Evolutionary conservation across 2,888 invertebrate species (phyloP).

Genomic region (Tetranychus piercei): DNA sequence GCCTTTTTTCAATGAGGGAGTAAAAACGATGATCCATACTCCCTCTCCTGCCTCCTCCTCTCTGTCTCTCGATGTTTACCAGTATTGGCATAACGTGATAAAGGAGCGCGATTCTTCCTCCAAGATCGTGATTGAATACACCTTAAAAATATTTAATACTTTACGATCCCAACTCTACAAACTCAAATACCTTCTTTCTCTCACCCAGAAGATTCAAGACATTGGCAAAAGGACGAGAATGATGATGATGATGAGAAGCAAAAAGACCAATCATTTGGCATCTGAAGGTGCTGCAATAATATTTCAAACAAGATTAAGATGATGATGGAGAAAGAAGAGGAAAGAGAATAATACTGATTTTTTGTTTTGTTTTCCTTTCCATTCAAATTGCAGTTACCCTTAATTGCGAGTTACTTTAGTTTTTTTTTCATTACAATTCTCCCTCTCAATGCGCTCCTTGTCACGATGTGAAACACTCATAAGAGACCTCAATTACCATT

Average conservation of each 20-base stretch:
- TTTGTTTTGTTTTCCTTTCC: too few relatives aligned
- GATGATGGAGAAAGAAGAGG: too few relatives aligned
- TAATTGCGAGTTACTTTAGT: not conserved
- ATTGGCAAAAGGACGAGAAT: not conserved
- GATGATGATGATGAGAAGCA: not conserved
- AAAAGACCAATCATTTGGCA: not conserved
- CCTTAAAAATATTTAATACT: constrained; percentile 2
- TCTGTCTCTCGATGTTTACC: not conserved
- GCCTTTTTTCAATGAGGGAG: not conserved
- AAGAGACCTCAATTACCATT: not conserved
- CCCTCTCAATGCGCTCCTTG: not conserved
- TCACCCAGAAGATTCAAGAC: not conserved
- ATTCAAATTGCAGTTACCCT: too few relatives aligned
- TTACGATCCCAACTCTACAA: not conserved
- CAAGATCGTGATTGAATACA: constrained; percentile 9
- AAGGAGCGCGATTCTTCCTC: not conserved
- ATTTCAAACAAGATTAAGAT: not conserved
- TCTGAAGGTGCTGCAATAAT: not conserved
- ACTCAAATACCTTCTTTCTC: not conserved
- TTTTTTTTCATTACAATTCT: not conserved
- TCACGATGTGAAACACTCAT: not conserved
- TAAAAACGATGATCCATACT: not conserved
- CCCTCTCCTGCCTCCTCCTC: not conserved
- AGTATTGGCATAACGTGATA: constrained; percentile 6
- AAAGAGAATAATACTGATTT: too few relatives aligned